These are phyloP conservation scores for Baryphthengus martii DNA, from an alignment of 2,113 vertebrate genomes.

Conservation along the genomic window DNA sequence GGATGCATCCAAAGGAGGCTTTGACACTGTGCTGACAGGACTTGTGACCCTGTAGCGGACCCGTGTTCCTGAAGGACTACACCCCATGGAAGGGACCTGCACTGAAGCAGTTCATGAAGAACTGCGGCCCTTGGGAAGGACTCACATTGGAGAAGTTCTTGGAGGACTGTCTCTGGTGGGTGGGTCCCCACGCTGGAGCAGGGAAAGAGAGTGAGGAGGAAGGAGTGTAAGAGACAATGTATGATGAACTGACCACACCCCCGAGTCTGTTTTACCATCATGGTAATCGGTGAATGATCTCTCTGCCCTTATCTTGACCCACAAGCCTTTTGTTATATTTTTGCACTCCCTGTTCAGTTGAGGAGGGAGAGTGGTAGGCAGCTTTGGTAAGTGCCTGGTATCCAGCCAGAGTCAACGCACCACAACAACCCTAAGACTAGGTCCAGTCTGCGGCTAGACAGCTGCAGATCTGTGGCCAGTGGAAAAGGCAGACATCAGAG, in stretches of 20 bases:
- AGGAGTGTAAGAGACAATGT: background rate
- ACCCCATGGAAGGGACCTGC: too few relatives aligned
- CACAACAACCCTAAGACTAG: background rate
- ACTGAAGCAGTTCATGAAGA: background rate
- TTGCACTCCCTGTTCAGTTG: background rate
- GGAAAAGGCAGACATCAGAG: background rate
- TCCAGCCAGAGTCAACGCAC: background rate
- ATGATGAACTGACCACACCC: too few relatives aligned
- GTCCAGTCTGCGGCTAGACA: background rate
- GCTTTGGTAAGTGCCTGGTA: background rate
- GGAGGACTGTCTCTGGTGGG: too few relatives aligned
- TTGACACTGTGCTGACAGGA: background rate
- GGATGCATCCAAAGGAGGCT: background rate
- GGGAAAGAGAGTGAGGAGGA: background rate
- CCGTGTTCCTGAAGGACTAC: background rate
- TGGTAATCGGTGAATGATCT: background rate
- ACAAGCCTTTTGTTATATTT: background rate
- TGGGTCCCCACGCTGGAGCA: fast-evolving
- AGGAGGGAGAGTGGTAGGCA: background rate
- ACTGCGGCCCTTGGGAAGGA: too few relatives aligned
- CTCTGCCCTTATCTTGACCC: background rate
- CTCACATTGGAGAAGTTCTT: too few relatives aligned
- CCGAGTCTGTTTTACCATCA: background rate
- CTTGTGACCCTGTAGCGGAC: fast-evolving
- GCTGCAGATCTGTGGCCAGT: background rate